Evolutionary conservation across 2,888 invertebrate species (phyloP), one percentile per base, ranked within the genome.

Genomic region (Cecidostiba fungosa): DNA sequence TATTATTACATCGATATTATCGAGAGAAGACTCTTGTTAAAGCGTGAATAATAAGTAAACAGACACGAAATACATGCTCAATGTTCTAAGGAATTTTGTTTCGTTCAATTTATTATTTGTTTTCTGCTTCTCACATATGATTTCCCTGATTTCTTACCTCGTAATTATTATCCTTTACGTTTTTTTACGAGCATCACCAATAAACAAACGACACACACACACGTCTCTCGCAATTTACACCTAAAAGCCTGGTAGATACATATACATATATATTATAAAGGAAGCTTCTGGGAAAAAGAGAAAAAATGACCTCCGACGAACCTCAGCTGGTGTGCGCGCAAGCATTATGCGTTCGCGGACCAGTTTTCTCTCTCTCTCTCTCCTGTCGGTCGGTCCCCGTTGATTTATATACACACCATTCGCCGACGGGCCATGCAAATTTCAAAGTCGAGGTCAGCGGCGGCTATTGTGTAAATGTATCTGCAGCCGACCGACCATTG

Each of bases 331-430:
- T 59, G 54, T 59, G n/a, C 39, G 36, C 69, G n/a, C 70, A 8
- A 36, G 36, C 70, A 69, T 29, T 32, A 43, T 66, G n/a, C 59
- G n/a, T 47, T 84, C 85, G 81, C 70, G 84, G 84, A 80, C 84
- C 80, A 84, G 79, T 77, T 81, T 81, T 76, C 77, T 69, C 32
- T 32, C 43, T 54, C 62, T 32, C 43, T 78, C 70, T 32, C 32
- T 81, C 14, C 39, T 5, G 54, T 59, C 77, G 43, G 50, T 23
- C 70, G 76, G 19, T 23, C 50, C 54, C 29, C 80, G 73, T 89
- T 91, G 91, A 91, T 91, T 91, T 91, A 91, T 90, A 89, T 88
- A 88, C 80, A 86, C 69, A 77, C 76, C 79, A 77, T 77, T 77
- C 72, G 10, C 26, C 23, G 47, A 29, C 43, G 43, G 29, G 88